A percentile compares a stretch with the other conserved stretches of the same genome.
phyloP scores from a whole-genome alignment of 2,797 vertebrate genomes.

The Muscicapa comitata region DNA sequence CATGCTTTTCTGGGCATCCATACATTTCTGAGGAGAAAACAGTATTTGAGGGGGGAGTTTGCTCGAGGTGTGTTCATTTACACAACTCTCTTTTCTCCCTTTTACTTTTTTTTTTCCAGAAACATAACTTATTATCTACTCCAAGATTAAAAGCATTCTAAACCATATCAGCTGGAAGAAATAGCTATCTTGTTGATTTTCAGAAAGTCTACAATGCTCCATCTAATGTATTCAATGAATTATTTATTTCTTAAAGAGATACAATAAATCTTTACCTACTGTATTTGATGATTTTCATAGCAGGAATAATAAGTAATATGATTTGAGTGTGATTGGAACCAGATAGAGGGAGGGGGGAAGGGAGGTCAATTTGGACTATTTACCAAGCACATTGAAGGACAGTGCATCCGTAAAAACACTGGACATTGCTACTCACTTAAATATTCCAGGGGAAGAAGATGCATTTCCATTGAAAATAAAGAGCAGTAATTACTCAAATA shows the following conservation, averaged over 20 bases:
- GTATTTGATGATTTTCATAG: constrained; percentile 69
- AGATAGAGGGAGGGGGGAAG: constrained; percentile 16
- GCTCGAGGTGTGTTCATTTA: constrained; percentile 23
- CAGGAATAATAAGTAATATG: constrained; percentile 67
- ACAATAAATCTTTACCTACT: constrained; percentile 69
- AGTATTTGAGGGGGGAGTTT: too few relatives aligned
- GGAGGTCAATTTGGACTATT: constrained; percentile 47
- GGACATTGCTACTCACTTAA: background rate
- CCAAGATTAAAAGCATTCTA: constrained; percentile 63
- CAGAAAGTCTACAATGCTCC: constrained; percentile 61
- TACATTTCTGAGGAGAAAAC: background rate
- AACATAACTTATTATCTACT: constrained; percentile 60
- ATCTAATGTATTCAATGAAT: constrained; percentile 69
- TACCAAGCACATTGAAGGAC: background rate
- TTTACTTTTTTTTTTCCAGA: background rate
- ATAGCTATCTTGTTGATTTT: constrained; percentile 65
- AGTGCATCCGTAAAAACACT: background rate
- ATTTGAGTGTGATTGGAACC: constrained; percentile 59
- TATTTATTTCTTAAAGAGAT: constrained; percentile 72
- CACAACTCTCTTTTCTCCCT: background rate
- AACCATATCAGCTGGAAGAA: constrained; percentile 44
- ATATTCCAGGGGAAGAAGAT: background rate
- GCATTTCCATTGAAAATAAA: background rate
- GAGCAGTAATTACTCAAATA: background rate
- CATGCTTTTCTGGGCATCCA: background rate